Conservation (phyloP, 2,888 invertebrate species). For the Andrena marginata region DNA sequence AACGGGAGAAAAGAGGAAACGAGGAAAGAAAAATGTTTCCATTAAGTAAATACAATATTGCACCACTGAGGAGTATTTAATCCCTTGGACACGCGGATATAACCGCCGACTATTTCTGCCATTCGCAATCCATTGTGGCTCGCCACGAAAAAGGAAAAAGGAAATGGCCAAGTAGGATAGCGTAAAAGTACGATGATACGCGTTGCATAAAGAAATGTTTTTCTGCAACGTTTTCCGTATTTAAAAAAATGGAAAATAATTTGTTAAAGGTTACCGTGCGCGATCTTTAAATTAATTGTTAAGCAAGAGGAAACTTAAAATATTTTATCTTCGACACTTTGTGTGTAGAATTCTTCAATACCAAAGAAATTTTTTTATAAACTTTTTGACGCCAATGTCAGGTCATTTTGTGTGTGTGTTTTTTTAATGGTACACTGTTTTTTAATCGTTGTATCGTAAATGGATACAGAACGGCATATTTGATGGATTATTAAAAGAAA, state of each 20-base stretch:
- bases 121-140: background rate
- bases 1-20: background rate
- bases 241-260: background rate
- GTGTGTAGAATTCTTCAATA: no score
- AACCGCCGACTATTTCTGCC: background rate
- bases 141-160: background rate
- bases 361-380: no score
- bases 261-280: background rate
- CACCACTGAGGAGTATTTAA: conserved; percentile 18
- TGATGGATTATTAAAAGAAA: no score
- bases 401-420: no score
- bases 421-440: no score
- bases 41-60: background rate
- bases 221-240: background rate
- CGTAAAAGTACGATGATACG: background rate
- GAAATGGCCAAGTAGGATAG: background rate
- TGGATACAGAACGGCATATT: no score
- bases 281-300: no score
- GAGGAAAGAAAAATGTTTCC: background rate
- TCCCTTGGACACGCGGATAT: background rate
- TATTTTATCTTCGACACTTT: no score
- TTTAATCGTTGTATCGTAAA: no score
- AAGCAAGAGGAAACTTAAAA: no score
- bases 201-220: background rate
- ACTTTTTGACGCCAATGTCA: no score